Conservation (phyloP, 1,140 invertebrate genomes). For the Tyrophagus putrescentiae region DNA sequence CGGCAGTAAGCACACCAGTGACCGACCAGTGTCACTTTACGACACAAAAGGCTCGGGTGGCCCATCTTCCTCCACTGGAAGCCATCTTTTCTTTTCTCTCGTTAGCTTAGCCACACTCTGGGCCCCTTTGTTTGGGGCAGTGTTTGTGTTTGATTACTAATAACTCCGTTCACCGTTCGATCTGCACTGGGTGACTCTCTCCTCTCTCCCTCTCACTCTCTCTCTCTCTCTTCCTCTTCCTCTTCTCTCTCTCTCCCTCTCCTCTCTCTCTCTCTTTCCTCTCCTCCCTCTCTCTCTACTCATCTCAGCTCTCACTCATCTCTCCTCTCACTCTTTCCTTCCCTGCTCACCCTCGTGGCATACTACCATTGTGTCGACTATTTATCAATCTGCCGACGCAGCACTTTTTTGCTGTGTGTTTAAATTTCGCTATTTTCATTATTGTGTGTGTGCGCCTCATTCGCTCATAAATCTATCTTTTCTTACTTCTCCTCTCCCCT, state of each 20-base stretch:
- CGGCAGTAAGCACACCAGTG: too few relatives aligned
- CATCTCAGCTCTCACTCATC: background rate
- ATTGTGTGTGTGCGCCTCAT: background rate
- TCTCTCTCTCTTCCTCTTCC: background rate
- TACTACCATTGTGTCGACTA: slow-evolving; percentile 10
- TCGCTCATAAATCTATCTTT: slow-evolving; percentile 14
- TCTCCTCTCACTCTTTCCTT: slow-evolving; percentile 3
- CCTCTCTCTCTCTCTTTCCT: background rate
- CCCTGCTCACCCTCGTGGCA: background rate
- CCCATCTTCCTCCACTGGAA: too few relatives aligned
- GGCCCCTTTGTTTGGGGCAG: too few relatives aligned
- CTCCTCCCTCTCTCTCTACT: background rate
- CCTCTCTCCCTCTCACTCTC: background rate
- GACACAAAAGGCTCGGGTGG: too few relatives aligned
- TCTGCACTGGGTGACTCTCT: background rate
- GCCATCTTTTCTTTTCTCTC: too few relatives aligned
- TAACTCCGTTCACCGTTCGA: slow-evolving; percentile 8
- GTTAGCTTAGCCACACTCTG: too few relatives aligned
- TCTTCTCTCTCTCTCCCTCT: background rate
- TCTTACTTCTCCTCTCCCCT: too few relatives aligned
- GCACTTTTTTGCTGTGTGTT: slow-evolving; percentile 5
- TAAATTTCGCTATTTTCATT: slow-evolving; percentile 10
- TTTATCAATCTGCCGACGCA: slow-evolving; percentile 3
- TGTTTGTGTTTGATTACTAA: slow-evolving; percentile 16
- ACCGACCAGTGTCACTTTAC: too few relatives aligned